Conservation (phyloP, 2,888 invertebrate species). For the Sarcophaga rosellei region DNA sequence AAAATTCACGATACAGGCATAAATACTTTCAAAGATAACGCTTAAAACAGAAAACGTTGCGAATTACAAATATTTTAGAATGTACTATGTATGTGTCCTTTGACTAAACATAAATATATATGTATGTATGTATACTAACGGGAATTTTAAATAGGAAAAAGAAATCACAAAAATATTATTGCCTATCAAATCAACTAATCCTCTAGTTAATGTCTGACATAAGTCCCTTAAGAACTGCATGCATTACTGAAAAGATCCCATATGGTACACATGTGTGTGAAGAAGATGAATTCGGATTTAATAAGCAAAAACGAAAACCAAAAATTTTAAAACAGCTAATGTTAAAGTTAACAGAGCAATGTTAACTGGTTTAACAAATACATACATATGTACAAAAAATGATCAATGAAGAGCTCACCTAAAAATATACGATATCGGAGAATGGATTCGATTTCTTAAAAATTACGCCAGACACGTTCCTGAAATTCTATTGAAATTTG, state of each 20-base stretch:
- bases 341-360: no score
- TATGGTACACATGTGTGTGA: conserved; percentile 50
- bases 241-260: conserved; percentile 26
- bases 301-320: no score
- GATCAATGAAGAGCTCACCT: no score
- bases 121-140: background rate
- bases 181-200: background rate
- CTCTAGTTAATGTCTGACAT: background rate
- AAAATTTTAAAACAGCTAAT: no score
- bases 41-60: conserved; percentile 5
- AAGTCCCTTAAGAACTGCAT: background rate
- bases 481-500: no score
- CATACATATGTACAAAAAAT: no score
- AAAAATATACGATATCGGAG: no score
- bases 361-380: no score
- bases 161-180: background rate
- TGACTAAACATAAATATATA: no score
- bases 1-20: background rate
- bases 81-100: background rate
- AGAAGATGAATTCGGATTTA: background rate
- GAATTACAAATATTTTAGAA: conserved; percentile 1
- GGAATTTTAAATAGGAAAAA: background rate
- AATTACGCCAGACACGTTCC: no score
- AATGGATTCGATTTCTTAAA: no score
- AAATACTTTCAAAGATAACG: no score